Conservation (phyloP, 1,140 invertebrate genomes). For the Agrilus planipennis region DNA sequence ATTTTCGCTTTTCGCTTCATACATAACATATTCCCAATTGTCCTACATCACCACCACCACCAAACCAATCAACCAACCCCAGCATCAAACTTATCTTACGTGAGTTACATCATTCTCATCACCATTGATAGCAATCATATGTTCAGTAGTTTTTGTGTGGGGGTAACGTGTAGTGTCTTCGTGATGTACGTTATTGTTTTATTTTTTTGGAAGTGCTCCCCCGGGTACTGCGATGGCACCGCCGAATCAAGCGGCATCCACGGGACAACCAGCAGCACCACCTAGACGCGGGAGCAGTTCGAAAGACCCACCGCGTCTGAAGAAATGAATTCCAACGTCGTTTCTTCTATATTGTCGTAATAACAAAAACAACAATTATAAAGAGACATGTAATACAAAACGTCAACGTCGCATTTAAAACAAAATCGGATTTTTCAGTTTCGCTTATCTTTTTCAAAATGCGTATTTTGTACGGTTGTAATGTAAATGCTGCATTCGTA, state of each 20-base stretch:
- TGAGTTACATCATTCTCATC: slow-evolving; percentile 4
- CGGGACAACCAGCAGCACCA: slow-evolving; percentile 18
- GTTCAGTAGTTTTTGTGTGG: slow-evolving; percentile 29
- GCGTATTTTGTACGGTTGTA: slow-evolving; percentile 2
- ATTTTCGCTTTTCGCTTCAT: too few relatives aligned
- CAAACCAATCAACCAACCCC: too few relatives aligned
- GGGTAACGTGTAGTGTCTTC: too few relatives aligned
- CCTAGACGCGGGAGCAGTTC: slow-evolving; percentile 31
- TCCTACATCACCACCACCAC: too few relatives aligned
- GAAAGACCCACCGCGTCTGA: slow-evolving; percentile 29
- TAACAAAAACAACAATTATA: background rate
- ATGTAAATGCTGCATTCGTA: background rate
- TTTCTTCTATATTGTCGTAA: background rate
- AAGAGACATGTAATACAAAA: background rate
- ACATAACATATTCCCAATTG: too few relatives aligned
- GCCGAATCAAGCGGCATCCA: slow-evolving; percentile 25
- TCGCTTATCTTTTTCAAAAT: slow-evolving; percentile 1
- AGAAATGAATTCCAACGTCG: slow-evolving; percentile 22
- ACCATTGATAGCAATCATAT: slow-evolving; percentile 2
- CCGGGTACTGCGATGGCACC: slow-evolving; percentile 33
- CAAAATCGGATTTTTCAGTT: slow-evolving; percentile 5
- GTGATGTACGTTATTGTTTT: too few relatives aligned
- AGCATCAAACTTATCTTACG: slow-evolving; percentile 3
- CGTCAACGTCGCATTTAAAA: slow-evolving; percentile 9
- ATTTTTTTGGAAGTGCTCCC: slow-evolving; percentile 35